phyloP scores from a whole-genome alignment of 2,113 vertebrate species.

The Pelecanus crispus region DNA sequence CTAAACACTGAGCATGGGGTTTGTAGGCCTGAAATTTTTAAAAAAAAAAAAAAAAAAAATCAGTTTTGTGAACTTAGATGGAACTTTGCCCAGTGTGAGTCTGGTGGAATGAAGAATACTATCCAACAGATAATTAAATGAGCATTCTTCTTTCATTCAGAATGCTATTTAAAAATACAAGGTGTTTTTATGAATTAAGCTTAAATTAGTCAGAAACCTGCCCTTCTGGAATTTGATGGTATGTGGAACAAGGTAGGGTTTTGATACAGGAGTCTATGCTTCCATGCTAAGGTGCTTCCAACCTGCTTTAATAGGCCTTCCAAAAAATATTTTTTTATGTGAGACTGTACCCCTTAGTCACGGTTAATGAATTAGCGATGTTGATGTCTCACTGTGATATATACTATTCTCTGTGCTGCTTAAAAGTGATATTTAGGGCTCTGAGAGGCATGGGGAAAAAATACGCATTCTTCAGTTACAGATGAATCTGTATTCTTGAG shows the following conservation, averaged over 20 bases:
- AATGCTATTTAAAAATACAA: neutral
- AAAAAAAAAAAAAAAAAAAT: neutral
- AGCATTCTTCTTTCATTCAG: neutral
- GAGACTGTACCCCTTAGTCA: neutral
- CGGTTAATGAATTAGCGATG: neutral
- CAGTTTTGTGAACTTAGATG: neutral
- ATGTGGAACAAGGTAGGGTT: neutral
- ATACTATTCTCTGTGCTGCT: neutral
- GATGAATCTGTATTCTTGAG: neutral
- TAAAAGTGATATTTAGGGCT: neutral
- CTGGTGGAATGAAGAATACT: neutral
- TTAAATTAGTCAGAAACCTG: neutral
- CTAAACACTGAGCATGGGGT: neutral
- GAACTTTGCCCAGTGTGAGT: neutral
- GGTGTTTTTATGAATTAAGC: neutral
- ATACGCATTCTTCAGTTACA: neutral
- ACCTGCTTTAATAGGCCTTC: neutral
- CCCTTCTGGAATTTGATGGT: neutral
- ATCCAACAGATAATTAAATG: neutral
- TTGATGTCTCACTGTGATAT: fast-evolving
- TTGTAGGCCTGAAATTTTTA: neutral
- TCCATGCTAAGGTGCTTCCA: neutral
- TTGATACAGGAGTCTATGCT: neutral
- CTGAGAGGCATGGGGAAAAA: neutral
- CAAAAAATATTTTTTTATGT: neutral